Percentiles rank a stretch among this genome's conserved stretches.
Evolutionary conservation across 2,888 invertebrate species (phyloP).

Genomic region (Rhodophaea formosa): DNA sequence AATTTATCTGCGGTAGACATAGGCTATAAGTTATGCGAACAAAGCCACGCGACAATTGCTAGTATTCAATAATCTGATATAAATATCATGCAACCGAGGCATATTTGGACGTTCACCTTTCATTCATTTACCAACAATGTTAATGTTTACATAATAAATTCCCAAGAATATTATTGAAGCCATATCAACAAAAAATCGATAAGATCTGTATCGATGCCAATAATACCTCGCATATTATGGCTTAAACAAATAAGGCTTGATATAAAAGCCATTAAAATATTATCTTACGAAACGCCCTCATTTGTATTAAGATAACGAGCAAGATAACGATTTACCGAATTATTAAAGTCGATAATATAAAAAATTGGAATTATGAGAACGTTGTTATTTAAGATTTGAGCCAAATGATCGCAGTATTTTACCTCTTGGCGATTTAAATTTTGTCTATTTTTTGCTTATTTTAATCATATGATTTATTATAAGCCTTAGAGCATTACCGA

Average conservation of each 20-base stretch:
- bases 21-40: no score
- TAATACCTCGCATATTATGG: constrained; percentile 1
- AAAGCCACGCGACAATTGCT: no score
- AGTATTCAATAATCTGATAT: no score
- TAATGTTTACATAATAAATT: neutral
- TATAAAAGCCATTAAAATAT: constrained; percentile 13
- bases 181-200: constrained; percentile 3
- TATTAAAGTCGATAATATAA: neutral
- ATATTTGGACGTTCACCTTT: no score
- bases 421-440: neutral
- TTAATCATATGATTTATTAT: no score
- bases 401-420: neutral
- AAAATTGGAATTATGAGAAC: neutral
- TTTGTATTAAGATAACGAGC: constrained; percentile 11
- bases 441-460: neutral
- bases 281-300: constrained; percentile 6
- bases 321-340: neutral
- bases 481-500: no score
- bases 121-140: neutral
- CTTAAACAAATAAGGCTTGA: constrained; percentile 15
- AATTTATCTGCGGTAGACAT: no score
- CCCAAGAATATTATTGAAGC: neutral
- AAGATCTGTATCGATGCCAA: constrained; percentile 10
- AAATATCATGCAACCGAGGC: no score
- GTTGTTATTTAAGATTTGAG: neutral